phyloP scores from a whole-genome alignment of 2,888 invertebrate species.

The Cryptophagus acutangulus region DNA sequence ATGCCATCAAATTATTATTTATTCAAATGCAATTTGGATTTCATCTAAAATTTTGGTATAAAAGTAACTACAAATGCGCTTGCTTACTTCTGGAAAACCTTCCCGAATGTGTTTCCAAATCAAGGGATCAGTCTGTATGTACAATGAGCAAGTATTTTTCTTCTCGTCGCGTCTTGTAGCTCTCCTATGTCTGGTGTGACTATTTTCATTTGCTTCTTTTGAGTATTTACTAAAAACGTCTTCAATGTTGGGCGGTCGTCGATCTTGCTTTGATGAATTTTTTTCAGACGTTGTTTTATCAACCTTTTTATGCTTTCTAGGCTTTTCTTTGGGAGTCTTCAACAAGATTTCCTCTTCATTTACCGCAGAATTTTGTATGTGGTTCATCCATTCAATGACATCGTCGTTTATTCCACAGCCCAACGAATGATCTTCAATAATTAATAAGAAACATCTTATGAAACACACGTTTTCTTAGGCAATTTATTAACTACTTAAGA shows the following conservation, averaged over 20 bases:
- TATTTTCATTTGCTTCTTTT: slow-evolving; percentile 62
- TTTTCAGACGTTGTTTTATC: slow-evolving; percentile 11
- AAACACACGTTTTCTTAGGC: too few species aligned
- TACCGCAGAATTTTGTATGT: slow-evolving; percentile 73
- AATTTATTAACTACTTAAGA: too few species aligned
- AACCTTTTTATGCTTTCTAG: slow-evolving; percentile 27
- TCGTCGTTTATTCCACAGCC: slow-evolving; percentile 88
- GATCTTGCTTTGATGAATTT: slow-evolving; percentile 12
- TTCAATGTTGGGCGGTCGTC: slow-evolving; percentile 38
- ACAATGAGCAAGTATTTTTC: slow-evolving; percentile 89
- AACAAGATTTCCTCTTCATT: slow-evolving; percentile 48
- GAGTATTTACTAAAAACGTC: slow-evolving; percentile 70
- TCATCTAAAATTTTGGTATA: background rate
- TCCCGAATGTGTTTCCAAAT: slow-evolving; percentile 93
- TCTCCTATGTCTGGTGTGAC: slow-evolving; percentile 34
- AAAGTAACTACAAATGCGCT: slow-evolving; percentile 1
- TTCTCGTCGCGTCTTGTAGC: slow-evolving; percentile 64
- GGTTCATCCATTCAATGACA: slow-evolving; percentile 87
- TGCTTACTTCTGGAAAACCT: slow-evolving; percentile 71
- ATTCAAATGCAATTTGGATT: too few species aligned
- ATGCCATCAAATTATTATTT: too few species aligned
- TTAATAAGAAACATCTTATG: too few species aligned
- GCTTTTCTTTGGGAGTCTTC: slow-evolving; percentile 16
- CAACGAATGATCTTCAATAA: slow-evolving; percentile 69
- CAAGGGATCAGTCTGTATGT: slow-evolving; percentile 96